These are phyloP conservation scores for Drosophila teissieri DNA, from an alignment of 1,140 invertebrate genomes.

Conservation along the genomic window DNA sequence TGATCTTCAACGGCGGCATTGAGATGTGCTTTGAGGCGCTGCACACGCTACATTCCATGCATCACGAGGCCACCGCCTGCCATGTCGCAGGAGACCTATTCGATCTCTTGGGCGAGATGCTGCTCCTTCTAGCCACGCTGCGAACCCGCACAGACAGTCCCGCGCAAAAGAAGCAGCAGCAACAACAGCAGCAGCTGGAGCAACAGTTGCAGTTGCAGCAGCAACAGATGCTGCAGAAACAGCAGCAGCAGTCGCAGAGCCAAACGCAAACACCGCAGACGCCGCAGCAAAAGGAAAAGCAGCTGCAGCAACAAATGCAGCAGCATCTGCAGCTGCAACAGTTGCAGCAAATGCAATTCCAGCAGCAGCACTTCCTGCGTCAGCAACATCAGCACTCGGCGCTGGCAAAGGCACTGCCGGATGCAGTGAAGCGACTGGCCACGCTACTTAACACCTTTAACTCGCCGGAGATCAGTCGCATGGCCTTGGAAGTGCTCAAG, in stretches of 20 bases:
- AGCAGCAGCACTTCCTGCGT: conserved; percentile 73
- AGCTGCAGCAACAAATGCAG: conserved; percentile 72
- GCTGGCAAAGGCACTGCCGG: conserved; percentile 91
- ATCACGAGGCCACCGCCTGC: conserved; percentile 96
- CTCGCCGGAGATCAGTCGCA: conserved; percentile 92
- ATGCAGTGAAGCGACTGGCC: conserved; percentile 92
- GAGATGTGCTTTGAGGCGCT: conserved; percentile 95
- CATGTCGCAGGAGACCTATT: conserved; percentile 93
- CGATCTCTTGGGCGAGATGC: conserved; percentile 91
- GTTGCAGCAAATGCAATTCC: conserved; percentile 79
- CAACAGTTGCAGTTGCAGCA: conserved; percentile 75
- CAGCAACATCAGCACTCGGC: conserved; percentile 77
- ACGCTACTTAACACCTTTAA: conserved; percentile 96
- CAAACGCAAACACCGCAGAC: conserved; percentile 62
- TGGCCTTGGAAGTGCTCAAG: conserved; percentile 92
- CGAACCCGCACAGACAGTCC: conserved; percentile 74
- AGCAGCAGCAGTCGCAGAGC: conserved; percentile 70
- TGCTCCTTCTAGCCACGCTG: conserved; percentile 70
- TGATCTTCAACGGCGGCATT: conserved; percentile 94
- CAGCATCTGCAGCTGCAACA: conserved; percentile 75
- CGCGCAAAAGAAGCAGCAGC: conserved; percentile 71
- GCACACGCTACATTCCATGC: conserved; percentile 96
- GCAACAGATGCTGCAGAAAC: conserved; percentile 67
- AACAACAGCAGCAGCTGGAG: conserved; percentile 65
- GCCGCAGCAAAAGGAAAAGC: conserved; percentile 71